Base-by-base conservation (phyloP, 2,888 invertebrate species). In the Orchesellides sinensis region DNA sequence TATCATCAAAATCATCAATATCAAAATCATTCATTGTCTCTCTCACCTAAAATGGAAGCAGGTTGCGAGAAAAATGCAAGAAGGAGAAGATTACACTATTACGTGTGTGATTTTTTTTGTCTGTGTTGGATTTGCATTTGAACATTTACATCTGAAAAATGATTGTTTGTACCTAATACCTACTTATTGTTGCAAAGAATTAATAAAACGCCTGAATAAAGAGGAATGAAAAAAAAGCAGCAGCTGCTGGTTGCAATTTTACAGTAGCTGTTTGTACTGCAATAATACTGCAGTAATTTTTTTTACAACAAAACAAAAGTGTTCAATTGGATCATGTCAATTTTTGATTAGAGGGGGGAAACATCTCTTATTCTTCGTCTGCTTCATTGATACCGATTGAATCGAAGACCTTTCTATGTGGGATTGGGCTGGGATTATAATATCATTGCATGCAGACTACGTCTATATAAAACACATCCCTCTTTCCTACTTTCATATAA, bases 1-100 rank as follows among this genome's bases (percentile, higher is more conserved):
- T 56, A 63, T 66, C 75, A 52, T 61, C 66, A 27, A 19, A 17
- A 66, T 52, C 54, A 65, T 74, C 74, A 52, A 61, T 21, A 2
- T 49, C 49, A 19, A n/a, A n/a, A 14, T 17, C 49, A 49, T 21
- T 49, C 17, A 49, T 49, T 19, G 49, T 45, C 47, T 29, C 63
- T 14, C 45, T 75, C 25, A 56, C 63, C 49, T 79, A 32, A 78
- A 79, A 79, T 79, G 79, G 70, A 72, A 79, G 79, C 79, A 72
- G 79, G 79, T 79, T 79, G 79, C 65, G 52, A 78, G 63, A 68
- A 69, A 72, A 79, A 49, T n/a, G 54, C 45, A 21, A 78, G n/a
- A 66, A 59, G 12, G 32, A 23, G 45, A 69, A 23, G 49, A 35
- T 49, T 32, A 47, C 47, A 47, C n/a, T n/a, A n/a, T n/a, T n/a